These are phyloP conservation scores for Otus scops DNA, from an alignment of 2,797 vertebrate species.

Conservation along the genomic window DNA sequence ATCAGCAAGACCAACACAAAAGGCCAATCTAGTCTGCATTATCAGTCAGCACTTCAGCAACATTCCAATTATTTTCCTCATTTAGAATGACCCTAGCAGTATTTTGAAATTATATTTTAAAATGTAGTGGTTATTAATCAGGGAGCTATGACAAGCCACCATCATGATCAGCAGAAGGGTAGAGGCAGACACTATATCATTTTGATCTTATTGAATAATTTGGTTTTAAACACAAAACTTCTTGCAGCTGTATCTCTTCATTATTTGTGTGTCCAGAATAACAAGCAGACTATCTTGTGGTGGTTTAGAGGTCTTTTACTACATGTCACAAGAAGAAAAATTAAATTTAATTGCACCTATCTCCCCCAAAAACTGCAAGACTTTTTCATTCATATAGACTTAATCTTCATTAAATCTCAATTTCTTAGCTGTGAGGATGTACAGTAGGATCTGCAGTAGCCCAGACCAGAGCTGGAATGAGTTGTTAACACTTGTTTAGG, in stretches of 20 bases:
- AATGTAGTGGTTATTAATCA: not conserved
- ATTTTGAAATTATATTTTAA: conserved; percentile 21
- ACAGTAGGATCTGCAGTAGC: not conserved
- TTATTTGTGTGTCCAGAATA: not conserved
- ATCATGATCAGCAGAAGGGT: not conserved
- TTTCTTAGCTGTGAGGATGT: not conserved
- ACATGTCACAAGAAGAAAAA: not conserved
- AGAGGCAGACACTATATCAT: not conserved
- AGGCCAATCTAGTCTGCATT: not conserved
- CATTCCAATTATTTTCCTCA: not conserved
- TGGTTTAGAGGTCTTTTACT: not conserved
- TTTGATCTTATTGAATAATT: not conserved
- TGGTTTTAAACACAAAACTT: not conserved
- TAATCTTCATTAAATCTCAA: not conserved
- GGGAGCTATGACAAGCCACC: not conserved
- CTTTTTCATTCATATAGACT: not conserved
- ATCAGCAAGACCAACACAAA: not conserved
- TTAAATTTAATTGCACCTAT: not conserved
- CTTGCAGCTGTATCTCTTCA: not conserved
- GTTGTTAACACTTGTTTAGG: not conserved
- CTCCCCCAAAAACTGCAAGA: not conserved
- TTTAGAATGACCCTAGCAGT: not conserved
- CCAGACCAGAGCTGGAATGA: not conserved
- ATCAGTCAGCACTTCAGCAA: not conserved
- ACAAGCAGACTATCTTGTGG: not conserved